Conservation (phyloP, 2,888 invertebrate species). For the Oscheius myriophilus region DNA sequence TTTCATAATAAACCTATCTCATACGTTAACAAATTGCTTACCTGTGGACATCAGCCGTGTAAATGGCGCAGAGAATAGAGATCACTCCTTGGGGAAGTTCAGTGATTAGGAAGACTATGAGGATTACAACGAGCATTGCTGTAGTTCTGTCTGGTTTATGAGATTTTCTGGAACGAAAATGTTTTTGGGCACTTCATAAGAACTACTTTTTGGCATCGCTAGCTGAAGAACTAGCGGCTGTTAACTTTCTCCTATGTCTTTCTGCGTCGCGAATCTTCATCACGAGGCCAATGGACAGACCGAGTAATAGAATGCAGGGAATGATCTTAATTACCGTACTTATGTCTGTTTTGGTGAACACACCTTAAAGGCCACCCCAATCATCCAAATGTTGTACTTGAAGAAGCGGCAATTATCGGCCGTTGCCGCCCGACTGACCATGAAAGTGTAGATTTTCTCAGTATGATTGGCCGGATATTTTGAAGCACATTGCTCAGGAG, state of each 20-base stretch:
- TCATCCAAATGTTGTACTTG: constrained; percentile 68
- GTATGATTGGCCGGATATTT: constrained; percentile 48
- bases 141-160: constrained; percentile 77
- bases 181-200: not conserved
- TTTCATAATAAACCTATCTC: not conserved
- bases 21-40: not conserved
- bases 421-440: constrained; percentile 54
- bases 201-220: constrained; percentile 44
- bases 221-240: constrained; percentile 41
- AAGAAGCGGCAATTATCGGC: constrained; percentile 62
- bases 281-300: constrained; percentile 61
- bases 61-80: constrained; percentile 65
- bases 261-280: constrained; percentile 62
- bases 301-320: constrained; percentile 63
- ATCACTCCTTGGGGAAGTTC: constrained; percentile 77
- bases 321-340: constrained; percentile 55
- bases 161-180: constrained; percentile 36
- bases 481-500: constrained; percentile 36
- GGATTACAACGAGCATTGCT: constrained; percentile 82
- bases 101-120: constrained; percentile 81
- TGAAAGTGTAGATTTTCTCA: constrained; percentile 60
- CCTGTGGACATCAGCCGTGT: constrained; percentile 62
- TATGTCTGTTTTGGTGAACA: not conserved
- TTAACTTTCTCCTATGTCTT: constrained; percentile 56
- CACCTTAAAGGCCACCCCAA: constrained; percentile 66